Conservation (phyloP, 2,113 vertebrate genomes). For the Pachypanchax playfairii region DNA sequence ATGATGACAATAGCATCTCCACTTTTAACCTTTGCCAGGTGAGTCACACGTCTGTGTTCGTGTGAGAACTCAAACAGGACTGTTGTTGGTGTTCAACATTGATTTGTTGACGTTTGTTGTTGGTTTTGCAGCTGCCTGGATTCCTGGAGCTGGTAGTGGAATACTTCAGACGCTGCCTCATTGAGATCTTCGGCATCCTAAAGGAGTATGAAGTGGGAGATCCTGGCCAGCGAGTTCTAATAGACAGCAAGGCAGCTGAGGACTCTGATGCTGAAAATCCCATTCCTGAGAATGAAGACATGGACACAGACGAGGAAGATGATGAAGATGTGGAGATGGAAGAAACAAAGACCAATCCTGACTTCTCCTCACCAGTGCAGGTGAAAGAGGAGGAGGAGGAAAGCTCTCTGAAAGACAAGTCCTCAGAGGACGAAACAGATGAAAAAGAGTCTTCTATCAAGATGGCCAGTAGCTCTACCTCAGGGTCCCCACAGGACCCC, state of each 20-base stretch:
- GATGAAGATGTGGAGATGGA: constrained; percentile 78
- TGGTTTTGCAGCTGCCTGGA: constrained; percentile 86
- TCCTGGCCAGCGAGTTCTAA: constrained; percentile 91
- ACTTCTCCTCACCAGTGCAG: constrained; percentile 37
- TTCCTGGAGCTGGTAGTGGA: constrained; percentile 97
- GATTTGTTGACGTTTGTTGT: constrained; percentile 1
- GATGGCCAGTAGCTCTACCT: constrained; percentile 57
- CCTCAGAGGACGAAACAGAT: constrained; percentile 60
- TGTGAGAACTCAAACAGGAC: not conserved
- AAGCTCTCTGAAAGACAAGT: constrained; percentile 50
- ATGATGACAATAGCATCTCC: constrained; percentile 97
- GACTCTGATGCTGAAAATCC: constrained; percentile 82
- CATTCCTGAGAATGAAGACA: constrained; percentile 81
- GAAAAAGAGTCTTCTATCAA: constrained; percentile 55
- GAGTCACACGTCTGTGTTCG: constrained; percentile 39
- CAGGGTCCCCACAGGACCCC: constrained; percentile 60
- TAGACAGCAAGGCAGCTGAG: constrained; percentile 87
- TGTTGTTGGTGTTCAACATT: not conserved
- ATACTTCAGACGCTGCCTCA: constrained; percentile 98
- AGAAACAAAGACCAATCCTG: constrained; percentile 52
- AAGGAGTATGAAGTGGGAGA: constrained; percentile 98
- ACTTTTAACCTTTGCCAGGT: constrained; percentile 98
- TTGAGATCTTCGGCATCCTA: constrained; percentile 97
- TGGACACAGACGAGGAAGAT: constrained; percentile 76
- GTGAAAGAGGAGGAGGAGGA: constrained; percentile 78